Percentiles rank a stretch among this genome's conserved stretches.
These are phyloP conservation scores for Siphlonurus alternatus DNA, from an alignment of 2,888 invertebrate genomes.

Conservation along the genomic window DNA sequence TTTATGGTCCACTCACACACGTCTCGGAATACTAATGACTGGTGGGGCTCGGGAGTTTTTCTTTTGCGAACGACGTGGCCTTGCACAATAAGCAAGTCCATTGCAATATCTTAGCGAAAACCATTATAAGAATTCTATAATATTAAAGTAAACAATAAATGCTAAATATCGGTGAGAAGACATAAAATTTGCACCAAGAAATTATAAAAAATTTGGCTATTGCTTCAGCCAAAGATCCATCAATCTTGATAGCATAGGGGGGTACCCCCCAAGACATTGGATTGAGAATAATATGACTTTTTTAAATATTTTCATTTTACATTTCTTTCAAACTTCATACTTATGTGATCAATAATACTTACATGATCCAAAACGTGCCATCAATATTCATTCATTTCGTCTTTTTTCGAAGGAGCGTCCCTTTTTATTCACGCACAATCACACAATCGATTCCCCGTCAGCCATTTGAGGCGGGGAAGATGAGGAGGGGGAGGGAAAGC, in stretches of 20 bases:
- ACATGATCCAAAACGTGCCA: neutral
- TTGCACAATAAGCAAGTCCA: neutral
- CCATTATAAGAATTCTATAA: too few relatives aligned
- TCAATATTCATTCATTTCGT: neutral
- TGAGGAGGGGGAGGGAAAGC: neutral
- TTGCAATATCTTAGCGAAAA: neutral
- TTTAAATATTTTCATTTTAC: neutral
- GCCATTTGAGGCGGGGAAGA: conserved; percentile 3
- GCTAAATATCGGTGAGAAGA: neutral
- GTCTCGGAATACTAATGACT: neutral
- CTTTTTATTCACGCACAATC: conserved; percentile 2
- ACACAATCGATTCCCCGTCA: neutral
- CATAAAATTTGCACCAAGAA: too few relatives aligned
- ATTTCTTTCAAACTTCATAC: neutral
- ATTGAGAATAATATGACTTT: neutral
- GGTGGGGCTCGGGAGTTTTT: neutral
- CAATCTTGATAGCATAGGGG: neutral
- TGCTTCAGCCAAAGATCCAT: neutral
- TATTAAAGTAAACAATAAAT: neutral
- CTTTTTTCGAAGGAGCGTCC: neutral
- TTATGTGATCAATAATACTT: neutral
- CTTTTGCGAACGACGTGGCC: conserved; percentile 1
- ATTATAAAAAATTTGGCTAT: neutral
- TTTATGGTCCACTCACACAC: neutral
- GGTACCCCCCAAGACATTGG: neutral